Conservation (phyloP, 1,140 invertebrate species). For the Hyles vespertilio region DNA sequence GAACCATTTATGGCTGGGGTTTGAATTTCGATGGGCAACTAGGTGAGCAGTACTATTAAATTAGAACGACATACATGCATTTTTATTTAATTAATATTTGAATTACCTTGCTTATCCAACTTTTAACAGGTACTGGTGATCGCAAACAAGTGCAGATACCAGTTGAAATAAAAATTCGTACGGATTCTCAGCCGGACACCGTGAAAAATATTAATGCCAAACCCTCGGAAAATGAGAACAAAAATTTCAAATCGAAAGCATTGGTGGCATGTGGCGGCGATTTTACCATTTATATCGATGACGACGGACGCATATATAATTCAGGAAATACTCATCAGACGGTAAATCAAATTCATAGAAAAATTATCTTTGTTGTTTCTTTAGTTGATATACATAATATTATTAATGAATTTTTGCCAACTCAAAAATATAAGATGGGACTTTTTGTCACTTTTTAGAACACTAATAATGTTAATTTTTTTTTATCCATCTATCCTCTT, state of each 20-base stretch:
- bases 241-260: constrained; percentile 32
- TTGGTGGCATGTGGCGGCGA: constrained; percentile 61
- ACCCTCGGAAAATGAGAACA: constrained; percentile 30
- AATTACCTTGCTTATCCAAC: not conserved
- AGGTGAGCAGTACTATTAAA: constrained; percentile 36
- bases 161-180: constrained; percentile 42
- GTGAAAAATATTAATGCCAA: constrained; percentile 25
- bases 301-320: constrained; percentile 51
- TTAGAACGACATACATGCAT: not conserved
- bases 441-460: not conserved
- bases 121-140: constrained; percentile 48
- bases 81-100: constrained; percentile 1
- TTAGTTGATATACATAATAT: no score
- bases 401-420: no score
- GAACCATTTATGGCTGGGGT: constrained; percentile 58
- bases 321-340: constrained; percentile 51
- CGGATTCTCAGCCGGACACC: constrained; percentile 35
- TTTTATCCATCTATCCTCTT: no score
- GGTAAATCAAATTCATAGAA: constrained; percentile 20
- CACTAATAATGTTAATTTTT: no score
- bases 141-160: constrained; percentile 55
- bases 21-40: constrained; percentile 65
- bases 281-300: constrained; percentile 59
- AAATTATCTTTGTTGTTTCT: not conserved
- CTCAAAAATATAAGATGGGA: not conserved